Evolutionary conservation across 2,888 invertebrate genomes (phyloP).

Genomic region (Agrotis segetum): DNA sequence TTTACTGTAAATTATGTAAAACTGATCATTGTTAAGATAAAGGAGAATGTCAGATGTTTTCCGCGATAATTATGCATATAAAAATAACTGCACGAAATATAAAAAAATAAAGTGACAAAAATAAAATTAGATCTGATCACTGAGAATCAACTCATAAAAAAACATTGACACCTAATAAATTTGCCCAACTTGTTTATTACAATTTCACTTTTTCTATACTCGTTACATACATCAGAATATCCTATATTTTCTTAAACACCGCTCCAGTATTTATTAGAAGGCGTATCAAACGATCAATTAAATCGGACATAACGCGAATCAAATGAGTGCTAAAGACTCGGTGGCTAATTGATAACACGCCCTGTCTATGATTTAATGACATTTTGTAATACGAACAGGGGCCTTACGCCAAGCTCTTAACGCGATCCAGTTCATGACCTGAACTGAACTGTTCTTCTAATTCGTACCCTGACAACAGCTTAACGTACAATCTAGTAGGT

Average conservation of each 20-base stretch:
- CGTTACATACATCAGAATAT: constrained; percentile 29
- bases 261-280: constrained; percentile 58
- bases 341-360: constrained; percentile 78
- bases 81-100: not conserved
- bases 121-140: not conserved
- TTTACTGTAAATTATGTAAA: constrained; percentile 53
- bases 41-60: constrained; percentile 49
- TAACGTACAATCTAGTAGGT: too few species aligned
- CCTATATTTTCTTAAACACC: constrained; percentile 42
- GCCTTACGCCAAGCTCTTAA: too few species aligned
- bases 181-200: not conserved
- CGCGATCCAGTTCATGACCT: too few species aligned
- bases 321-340: constrained; percentile 74
- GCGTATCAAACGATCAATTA: constrained; percentile 70
- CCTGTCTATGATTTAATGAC: constrained; percentile 70
- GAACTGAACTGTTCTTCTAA: too few species aligned
- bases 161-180: too few species aligned
- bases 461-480: too few species aligned
- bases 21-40: constrained; percentile 61
- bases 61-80: not conserved
- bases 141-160: not conserved
- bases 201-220: constrained; percentile 29
- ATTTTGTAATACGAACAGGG: constrained; percentile 67
- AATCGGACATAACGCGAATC: constrained; percentile 71
- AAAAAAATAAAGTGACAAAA: not conserved